A percentile compares a stretch with the other conserved stretches of the same genome.
These are phyloP conservation scores for Sapajus apella DNA, from an alignment of 2,113 vertebrate genomes.

Conservation along the genomic window DNA sequence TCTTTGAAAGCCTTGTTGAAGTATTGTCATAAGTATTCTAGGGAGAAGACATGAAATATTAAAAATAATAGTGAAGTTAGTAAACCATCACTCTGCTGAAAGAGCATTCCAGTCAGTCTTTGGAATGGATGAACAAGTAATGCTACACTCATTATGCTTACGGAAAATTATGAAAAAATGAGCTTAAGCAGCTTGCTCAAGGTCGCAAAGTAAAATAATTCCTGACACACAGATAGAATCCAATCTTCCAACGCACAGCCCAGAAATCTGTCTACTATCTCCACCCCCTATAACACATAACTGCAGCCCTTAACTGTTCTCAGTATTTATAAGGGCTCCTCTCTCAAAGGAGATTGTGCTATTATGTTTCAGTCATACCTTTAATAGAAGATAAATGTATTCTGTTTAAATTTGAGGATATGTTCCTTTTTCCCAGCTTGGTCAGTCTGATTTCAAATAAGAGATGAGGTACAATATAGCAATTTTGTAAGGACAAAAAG, in stretches of 20 bases:
- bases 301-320: background rate
- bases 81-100: conserved; percentile 33
- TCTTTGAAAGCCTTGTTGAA: conserved; percentile 34
- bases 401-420: background rate
- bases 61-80: conserved; percentile 60
- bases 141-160: conserved; percentile 29
- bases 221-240: conserved; percentile 28
- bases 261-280: background rate
- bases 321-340: background rate
- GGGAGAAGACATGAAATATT: conserved; percentile 56
- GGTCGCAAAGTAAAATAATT: conserved; percentile 65
- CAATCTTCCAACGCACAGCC: background rate
- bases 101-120: conserved; percentile 55
- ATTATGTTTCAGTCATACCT: background rate
- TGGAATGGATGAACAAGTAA: conserved; percentile 32
- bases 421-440: background rate
- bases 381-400: background rate
- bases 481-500: background rate
- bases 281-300: background rate
- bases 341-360: background rate
- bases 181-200: conserved; percentile 58
- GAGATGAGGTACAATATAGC: background rate
- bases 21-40: conserved; percentile 16
- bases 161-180: conserved; percentile 50
- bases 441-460: background rate